These are phyloP conservation scores for Odontomachus brunneus DNA, from an alignment of 1,140 invertebrate genomes.

Conservation along the genomic window DNA sequence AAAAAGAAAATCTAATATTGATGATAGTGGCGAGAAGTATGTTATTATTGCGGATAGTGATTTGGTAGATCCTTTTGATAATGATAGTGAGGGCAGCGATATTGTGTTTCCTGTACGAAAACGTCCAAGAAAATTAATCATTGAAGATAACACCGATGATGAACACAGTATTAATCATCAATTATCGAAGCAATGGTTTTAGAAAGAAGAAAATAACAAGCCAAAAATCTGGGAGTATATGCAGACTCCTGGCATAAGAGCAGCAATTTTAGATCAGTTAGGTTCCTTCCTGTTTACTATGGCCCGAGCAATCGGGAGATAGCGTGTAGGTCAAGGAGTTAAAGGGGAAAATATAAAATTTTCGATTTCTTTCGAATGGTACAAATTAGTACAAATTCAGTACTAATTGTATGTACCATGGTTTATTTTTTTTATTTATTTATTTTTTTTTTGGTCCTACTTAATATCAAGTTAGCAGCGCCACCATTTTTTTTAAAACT, in stretches of 20 bases:
- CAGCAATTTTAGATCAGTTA: conserved; percentile 45
- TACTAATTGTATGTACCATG: no score
- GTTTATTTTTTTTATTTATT: no score
- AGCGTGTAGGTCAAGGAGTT: no score
- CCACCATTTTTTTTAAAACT: no score
- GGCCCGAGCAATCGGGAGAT: no score
- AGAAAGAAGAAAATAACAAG: conserved; percentile 44
- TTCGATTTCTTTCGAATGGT: no score
- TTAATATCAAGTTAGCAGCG: no score
- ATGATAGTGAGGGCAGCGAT: conserved; percentile 28
- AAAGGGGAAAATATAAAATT: no score
- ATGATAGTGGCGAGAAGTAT: conserved; percentile 35
- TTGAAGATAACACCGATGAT: conserved; percentile 36
- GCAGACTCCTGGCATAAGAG: conserved; percentile 44
- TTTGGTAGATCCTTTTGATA: conserved; percentile 50
- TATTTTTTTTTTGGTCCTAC: no score
- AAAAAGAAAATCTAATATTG: conserved; percentile 45
- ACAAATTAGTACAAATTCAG: no score
- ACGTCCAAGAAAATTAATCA: conserved; percentile 42
- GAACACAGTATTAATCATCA: conserved; percentile 36
- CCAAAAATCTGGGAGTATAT: conserved; percentile 53
- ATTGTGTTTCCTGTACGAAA: conserved; percentile 26
- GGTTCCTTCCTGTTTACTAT: no score
- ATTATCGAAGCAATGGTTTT: conserved; percentile 49
- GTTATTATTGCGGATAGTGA: conserved; percentile 32